A percentile compares a stretch with the other conserved stretches of the same genome.
Evolutionary conservation across 2,888 invertebrate species (phyloP).

Genomic region (Clistopyga incitator): DNA sequence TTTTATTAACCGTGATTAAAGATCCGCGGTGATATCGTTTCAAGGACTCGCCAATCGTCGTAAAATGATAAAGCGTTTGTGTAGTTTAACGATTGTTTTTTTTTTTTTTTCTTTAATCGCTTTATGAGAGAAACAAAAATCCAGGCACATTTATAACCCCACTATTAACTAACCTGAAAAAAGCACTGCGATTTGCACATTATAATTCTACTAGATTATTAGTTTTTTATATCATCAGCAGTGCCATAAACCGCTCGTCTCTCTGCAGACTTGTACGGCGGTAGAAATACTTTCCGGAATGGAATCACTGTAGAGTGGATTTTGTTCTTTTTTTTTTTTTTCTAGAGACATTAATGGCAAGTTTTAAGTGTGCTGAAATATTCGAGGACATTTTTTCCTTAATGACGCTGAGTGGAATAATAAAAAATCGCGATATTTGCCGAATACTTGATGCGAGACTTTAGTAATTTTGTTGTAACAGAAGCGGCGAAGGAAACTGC

Average conservation of each 20-base stretch:
- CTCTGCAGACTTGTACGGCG: neutral
- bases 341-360: too few species aligned
- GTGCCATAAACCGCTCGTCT: neutral
- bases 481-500: too few species aligned
- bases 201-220: too few species aligned
- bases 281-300: too few species aligned
- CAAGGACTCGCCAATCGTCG: conserved; percentile 22
- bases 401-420: too few species aligned
- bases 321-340: too few species aligned
- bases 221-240: too few species aligned
- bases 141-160: neutral
- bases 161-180: neutral
- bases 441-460: neutral
- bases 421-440: neutral
- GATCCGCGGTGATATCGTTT: neutral
- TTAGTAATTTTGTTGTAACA: too few species aligned
- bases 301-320: too few species aligned
- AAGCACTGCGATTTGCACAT: neutral
- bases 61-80: neutral
- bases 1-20: conserved; percentile 2
- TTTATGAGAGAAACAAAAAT: neutral
- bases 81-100: neutral
- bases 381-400: too few species aligned
- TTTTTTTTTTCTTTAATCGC: neutral
- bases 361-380: too few species aligned